phyloP scores from a whole-genome alignment of 2,797 vertebrate genomes.

The Bucorvus abyssinicus region DNA sequence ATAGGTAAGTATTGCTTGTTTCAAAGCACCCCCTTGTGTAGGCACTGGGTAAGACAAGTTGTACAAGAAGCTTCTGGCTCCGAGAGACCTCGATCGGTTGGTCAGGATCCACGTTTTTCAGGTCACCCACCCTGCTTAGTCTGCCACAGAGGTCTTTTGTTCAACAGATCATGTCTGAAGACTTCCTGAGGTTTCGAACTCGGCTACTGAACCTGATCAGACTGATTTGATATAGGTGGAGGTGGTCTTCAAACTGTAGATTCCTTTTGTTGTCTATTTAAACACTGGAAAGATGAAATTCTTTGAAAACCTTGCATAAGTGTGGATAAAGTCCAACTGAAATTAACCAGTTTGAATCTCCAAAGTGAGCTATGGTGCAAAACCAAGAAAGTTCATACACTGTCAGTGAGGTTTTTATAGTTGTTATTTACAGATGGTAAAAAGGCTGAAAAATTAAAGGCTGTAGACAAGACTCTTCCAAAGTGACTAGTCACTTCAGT shows the following conservation, averaged over 20 bases:
- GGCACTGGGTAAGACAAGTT: conserved; percentile 31
- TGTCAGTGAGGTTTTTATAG: neutral
- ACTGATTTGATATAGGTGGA: neutral
- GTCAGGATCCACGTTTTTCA: neutral
- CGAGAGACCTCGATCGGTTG: neutral
- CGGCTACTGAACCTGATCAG: neutral
- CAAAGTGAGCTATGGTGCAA: neutral
- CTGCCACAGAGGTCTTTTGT: neutral
- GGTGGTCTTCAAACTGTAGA: neutral
- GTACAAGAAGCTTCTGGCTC: neutral
- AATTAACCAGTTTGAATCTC: neutral
- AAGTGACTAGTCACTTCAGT: neutral
- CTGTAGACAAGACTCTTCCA: neutral
- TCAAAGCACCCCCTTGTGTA: conserved; percentile 58
- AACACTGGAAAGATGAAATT: neutral
- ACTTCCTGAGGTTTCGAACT: neutral
- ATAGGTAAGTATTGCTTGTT: conserved; percentile 19
- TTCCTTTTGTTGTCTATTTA: neutral
- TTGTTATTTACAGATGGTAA: neutral
- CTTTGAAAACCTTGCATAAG: neutral
- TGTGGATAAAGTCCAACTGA: neutral
- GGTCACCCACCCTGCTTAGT: neutral
- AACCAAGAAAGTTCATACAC: neutral
- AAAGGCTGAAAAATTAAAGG: neutral
- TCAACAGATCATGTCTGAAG: neutral